Conservation (phyloP, 2,113 vertebrate species). For the Miniopterus natalensis region DNA sequence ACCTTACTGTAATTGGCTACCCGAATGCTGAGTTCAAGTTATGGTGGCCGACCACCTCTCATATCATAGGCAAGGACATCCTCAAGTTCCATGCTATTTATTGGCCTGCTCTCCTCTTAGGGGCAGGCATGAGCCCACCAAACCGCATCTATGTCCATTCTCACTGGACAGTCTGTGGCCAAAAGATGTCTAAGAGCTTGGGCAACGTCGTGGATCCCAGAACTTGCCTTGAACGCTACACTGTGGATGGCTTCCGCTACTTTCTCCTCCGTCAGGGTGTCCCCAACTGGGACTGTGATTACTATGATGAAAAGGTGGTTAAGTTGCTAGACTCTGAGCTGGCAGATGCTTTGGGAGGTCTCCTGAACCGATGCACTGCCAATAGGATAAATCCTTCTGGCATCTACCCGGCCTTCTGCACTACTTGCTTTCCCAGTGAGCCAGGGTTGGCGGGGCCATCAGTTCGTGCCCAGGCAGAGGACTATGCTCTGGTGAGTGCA, state of each 20-base stretch:
- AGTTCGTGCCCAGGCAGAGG: constrained; percentile 87
- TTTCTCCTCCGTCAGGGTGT: constrained; percentile 97
- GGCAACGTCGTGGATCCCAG: constrained; percentile 94
- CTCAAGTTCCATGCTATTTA: constrained; percentile 97
- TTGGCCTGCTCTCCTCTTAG: constrained; percentile 97
- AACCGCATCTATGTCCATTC: constrained; percentile 93
- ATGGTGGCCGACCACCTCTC: constrained; percentile 91
- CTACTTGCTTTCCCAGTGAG: constrained; percentile 88
- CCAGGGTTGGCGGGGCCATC: fast-evolving
- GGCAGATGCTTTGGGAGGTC: constrained; percentile 95
- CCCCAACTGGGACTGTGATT: constrained; percentile 95
- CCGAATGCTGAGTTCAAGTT: constrained; percentile 86
- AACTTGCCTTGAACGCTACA: constrained; percentile 87
- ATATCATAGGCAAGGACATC: constrained; percentile 97
- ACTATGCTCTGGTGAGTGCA: constrained; percentile 90
- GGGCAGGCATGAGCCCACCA: constrained; percentile 91
- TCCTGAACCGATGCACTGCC: constrained; percentile 95
- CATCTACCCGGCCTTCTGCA: constrained; percentile 90
- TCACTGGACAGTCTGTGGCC: constrained; percentile 95
- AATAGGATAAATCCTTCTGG: constrained; percentile 93
- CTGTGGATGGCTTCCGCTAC: constrained; percentile 95
- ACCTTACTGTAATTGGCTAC: constrained; percentile 94
- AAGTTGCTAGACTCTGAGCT: constrained; percentile 95
- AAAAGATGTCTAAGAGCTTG: constrained; percentile 99
- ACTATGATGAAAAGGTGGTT: constrained; percentile 92